These are phyloP conservation scores for Gracilinanus agilis DNA, from an alignment of 2,113 vertebrate species.

Conservation along the genomic window DNA sequence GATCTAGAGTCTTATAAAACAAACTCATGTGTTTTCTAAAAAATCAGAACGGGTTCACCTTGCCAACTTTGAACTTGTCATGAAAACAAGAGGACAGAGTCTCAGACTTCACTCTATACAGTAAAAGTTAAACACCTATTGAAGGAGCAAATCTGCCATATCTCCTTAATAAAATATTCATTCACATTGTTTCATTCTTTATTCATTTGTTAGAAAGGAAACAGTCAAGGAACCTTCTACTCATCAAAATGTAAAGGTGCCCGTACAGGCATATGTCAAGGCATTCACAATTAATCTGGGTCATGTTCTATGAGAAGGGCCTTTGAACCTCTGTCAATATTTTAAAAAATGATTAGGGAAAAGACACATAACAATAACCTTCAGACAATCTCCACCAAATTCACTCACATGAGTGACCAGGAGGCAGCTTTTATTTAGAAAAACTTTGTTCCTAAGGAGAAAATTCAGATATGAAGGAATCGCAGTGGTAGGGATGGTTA, in stretches of 20 bases:
- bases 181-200: not conserved
- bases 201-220: slow-evolving; percentile 29
- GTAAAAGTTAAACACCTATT: slow-evolving; percentile 51
- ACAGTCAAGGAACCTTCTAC: slow-evolving; percentile 3
- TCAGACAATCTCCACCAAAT: not conserved
- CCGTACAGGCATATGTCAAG: not conserved
- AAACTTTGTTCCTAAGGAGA: not conserved
- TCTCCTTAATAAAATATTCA: slow-evolving; percentile 53
- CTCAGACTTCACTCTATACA: slow-evolving; percentile 25
- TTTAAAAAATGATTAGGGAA: not conserved
- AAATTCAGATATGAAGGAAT: not conserved
- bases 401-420: not conserved
- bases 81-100: slow-evolving; percentile 53
- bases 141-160: not conserved
- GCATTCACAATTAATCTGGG: not conserved
- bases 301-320: not conserved
- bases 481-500: not conserved
- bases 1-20: slow-evolving; percentile 32
- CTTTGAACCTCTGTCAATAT: not conserved
- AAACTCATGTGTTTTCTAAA: slow-evolving; percentile 57
- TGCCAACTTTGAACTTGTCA: slow-evolving; percentile 40
- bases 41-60: slow-evolving; percentile 8
- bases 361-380: accelerated
- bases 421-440: not conserved
- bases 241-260: accelerated